Evolutionary conservation across 2,797 vertebrate genomes (phyloP).

Genomic region (Meda fulgida): DNA sequence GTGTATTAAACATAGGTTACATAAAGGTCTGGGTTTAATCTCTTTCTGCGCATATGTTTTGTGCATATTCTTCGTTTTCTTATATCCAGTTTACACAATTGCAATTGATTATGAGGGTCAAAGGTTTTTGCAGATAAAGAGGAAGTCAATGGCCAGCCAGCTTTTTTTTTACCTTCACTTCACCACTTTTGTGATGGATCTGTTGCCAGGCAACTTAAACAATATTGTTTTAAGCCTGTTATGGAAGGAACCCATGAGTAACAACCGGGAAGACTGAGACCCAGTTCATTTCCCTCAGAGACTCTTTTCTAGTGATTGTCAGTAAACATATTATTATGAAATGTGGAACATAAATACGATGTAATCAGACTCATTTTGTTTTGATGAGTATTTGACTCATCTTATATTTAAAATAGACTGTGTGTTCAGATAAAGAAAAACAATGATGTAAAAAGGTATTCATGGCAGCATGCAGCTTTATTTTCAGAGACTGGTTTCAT

Average conservation of each 20-base stretch:
- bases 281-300: neutral
- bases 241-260: neutral
- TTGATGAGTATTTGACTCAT: neutral
- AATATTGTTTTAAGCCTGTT: conserved; percentile 12
- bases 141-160: neutral
- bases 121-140: conserved; percentile 18
- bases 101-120: conserved; percentile 8
- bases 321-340: neutral
- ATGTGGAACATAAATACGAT: neutral
- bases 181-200: conserved; percentile 27
- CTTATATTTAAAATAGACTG: neutral
- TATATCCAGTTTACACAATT: conserved; percentile 16
- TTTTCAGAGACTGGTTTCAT: conserved; percentile 52
- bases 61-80: neutral
- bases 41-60: neutral
- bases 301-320: neutral
- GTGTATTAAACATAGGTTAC: no score
- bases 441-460: neutral
- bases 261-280: neutral
- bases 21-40: neutral
- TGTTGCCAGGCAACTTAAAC: conserved; percentile 20
- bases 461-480: conserved; percentile 51
- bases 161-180: conserved; percentile 7
- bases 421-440: neutral
- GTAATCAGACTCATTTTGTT: neutral